These are phyloP conservation scores for Copsychus sechellarum DNA, from an alignment of 2,113 vertebrate genomes.

Conservation along the genomic window DNA sequence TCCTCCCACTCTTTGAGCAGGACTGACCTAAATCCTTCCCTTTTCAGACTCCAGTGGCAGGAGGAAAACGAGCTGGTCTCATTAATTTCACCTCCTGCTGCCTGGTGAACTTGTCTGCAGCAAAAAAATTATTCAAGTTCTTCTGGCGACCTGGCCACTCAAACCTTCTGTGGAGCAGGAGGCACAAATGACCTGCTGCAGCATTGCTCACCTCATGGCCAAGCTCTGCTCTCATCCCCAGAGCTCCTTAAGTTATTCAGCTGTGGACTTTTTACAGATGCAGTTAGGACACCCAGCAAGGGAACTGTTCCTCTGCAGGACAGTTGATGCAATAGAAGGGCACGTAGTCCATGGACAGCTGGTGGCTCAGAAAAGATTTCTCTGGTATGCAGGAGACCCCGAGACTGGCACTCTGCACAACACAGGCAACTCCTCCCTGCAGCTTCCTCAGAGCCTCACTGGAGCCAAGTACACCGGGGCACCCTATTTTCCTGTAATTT, in stretches of 20 bases:
- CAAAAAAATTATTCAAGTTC: neutral
- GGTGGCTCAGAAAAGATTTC: neutral
- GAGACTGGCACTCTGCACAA: rapidly evolving
- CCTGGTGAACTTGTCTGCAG: neutral
- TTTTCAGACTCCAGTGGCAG: neutral
- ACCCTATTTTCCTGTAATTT: slow-evolving; percentile 31
- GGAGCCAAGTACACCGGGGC: neutral
- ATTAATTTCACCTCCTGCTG: slow-evolving; percentile 40
- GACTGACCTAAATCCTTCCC: slow-evolving; percentile 22
- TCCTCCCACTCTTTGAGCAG: neutral
- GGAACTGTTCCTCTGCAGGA: neutral
- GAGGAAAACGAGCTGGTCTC: neutral
- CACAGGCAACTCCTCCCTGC: neutral
- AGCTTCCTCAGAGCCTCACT: neutral
- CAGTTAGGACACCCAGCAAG: neutral
- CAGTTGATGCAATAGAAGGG: neutral
- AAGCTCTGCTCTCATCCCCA: neutral
- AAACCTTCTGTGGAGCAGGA: neutral
- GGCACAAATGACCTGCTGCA: neutral
- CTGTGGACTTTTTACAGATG: neutral
- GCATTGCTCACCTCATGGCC: neutral
- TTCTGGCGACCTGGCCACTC: neutral
- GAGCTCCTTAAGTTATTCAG: neutral
- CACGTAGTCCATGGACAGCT: neutral
- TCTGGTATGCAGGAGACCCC: neutral